These are phyloP conservation scores for Mormyrus hasselquistii DNA, from an alignment of 2,797 vertebrate genomes.

Conservation along the genomic window DNA sequence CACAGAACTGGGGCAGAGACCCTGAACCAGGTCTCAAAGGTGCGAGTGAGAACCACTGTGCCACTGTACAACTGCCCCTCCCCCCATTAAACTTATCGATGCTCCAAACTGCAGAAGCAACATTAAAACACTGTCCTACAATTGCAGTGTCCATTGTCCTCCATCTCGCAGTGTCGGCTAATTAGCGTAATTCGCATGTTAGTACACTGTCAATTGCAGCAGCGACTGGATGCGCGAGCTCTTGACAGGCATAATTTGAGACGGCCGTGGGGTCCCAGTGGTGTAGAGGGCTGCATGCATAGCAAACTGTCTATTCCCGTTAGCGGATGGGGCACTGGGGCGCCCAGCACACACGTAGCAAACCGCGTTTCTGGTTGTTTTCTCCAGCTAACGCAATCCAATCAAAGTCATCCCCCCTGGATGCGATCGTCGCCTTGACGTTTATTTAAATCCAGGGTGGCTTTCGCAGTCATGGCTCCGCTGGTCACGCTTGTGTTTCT, in stretches of 20 bases:
- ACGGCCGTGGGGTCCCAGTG: slow-evolving; percentile 42
- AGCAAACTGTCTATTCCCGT: slow-evolving; percentile 29
- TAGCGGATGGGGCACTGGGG: neutral
- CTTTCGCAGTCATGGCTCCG: neutral
- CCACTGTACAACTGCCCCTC: neutral
- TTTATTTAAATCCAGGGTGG: neutral
- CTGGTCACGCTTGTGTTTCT: neutral
- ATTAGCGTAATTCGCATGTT: slow-evolving; percentile 83
- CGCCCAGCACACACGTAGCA: neutral
- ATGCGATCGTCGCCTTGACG: neutral
- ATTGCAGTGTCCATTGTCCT: slow-evolving; percentile 61
- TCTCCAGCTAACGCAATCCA: neutral
- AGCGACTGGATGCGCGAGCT: slow-evolving; percentile 45
- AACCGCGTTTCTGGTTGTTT: neutral
- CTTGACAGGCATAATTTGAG: slow-evolving; percentile 58
- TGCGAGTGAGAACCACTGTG: neutral
- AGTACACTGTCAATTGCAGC: slow-evolving; percentile 81
- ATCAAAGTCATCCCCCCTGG: neutral
- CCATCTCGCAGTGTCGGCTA: slow-evolving; percentile 65
- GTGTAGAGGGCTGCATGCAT: slow-evolving; percentile 18
- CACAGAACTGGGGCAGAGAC: neutral
- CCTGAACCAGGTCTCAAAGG: neutral
- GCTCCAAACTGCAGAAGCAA: slow-evolving; percentile 59
- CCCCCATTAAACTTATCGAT: slow-evolving; percentile 59
- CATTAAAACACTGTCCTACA: slow-evolving; percentile 33